phyloP scores from a whole-genome alignment of 2,888 invertebrate species.

The Drosophila austrosaltans region DNA sequence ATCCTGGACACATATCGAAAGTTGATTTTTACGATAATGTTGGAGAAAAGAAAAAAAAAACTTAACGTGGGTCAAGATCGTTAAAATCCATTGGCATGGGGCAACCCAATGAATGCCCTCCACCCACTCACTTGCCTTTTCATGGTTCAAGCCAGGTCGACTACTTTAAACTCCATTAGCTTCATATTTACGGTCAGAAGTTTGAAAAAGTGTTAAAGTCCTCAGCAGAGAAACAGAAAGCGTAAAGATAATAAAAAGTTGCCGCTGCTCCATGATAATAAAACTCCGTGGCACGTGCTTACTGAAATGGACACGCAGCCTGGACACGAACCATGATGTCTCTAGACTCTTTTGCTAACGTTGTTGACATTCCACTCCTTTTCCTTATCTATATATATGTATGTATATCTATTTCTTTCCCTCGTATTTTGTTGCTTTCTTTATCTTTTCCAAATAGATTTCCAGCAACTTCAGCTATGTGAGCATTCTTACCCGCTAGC shows the following conservation, averaged over 20 bases:
- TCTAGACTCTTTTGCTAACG: conserved; percentile 50
- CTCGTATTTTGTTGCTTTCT: conserved; percentile 40
- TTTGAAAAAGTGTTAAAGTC: conserved; percentile 72
- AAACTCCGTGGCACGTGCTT: conserved; percentile 74
- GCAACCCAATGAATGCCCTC: conserved; percentile 11
- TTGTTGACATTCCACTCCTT: conserved; percentile 66
- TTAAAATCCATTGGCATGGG: conserved; percentile 49
- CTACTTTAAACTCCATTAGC: conserved; percentile 76
- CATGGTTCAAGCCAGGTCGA: conserved; percentile 15
- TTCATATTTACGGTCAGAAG: conserved; percentile 70
- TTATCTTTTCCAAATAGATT: conserved; percentile 66
- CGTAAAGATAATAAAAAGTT: conserved; percentile 73
- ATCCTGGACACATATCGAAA: conserved; percentile 56
- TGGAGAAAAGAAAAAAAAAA: conserved; percentile 37
- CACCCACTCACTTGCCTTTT: not conserved
- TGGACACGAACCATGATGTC: conserved; percentile 61
- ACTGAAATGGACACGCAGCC: conserved; percentile 70
- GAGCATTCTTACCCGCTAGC: conserved; percentile 68
- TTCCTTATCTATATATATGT: not conserved
- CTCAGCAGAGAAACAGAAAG: conserved; percentile 32
- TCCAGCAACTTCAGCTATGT: conserved; percentile 60
- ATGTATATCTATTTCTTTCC: not conserved
- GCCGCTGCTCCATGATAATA: conserved; percentile 69
- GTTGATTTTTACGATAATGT: conserved; percentile 76
- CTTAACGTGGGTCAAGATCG: conserved; percentile 67